Evolutionary conservation across 2,113 vertebrate genomes (phyloP).

Genomic region (Myrmecobius fasciatus): DNA sequence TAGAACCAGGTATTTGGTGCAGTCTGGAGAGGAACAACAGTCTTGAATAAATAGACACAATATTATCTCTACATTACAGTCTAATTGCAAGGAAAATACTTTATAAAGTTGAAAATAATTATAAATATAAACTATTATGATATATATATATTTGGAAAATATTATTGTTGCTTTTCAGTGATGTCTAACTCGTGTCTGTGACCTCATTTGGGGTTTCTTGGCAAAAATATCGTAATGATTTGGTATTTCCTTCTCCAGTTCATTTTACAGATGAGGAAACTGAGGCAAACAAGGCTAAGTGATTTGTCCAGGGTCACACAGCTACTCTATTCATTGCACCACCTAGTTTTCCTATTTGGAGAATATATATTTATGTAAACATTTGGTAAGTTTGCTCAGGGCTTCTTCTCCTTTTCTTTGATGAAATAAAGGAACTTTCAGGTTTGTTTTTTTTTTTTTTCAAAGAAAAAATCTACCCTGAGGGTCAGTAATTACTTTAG

Average conservation of each 20-base stretch:
- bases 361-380: background rate
- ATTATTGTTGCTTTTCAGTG: background rate
- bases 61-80: background rate
- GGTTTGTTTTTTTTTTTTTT: background rate
- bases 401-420: background rate
- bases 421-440: background rate
- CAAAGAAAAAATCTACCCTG: background rate
- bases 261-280: too few species aligned
- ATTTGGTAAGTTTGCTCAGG: background rate
- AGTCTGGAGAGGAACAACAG: background rate
- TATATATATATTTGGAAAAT: background rate
- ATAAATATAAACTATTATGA: background rate
- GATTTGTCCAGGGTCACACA: background rate
- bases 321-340: background rate
- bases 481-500: background rate
- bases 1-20: too few species aligned
- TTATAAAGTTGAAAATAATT: background rate
- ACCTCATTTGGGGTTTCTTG: background rate
- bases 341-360: too few species aligned
- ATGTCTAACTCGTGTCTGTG: too few species aligned
- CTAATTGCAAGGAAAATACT: background rate
- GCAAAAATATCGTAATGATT: background rate
- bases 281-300: too few species aligned
- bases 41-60: background rate
- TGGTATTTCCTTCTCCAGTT: background rate